Percentiles rank a stretch among this genome's conserved stretches.
Conservation (phyloP, 2,797 vertebrate genomes). For the Ateles fusciceps region DNA sequence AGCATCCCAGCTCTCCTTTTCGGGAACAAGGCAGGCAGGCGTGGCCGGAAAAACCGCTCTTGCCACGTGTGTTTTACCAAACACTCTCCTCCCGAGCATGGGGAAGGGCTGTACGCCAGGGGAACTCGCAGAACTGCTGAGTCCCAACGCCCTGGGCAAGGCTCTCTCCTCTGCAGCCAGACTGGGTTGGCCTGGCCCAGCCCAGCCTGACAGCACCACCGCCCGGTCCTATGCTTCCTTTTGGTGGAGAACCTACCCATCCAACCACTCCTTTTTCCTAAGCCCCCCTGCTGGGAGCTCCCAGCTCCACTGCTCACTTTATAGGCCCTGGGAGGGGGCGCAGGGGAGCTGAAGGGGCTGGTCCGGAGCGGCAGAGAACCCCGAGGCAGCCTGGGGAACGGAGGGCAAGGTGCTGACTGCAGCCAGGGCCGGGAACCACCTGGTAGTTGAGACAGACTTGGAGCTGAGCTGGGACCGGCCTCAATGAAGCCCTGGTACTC, state of each 20-base stretch:
- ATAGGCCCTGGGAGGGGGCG: not conserved
- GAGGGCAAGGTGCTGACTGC: rapidly evolving
- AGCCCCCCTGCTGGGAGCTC: not conserved
- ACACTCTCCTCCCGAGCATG: not conserved
- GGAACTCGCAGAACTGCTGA: not conserved
- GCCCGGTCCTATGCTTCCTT: not conserved
- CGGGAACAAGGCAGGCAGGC: not conserved
- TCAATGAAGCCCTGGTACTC: not conserved
- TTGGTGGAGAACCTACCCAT: not conserved
- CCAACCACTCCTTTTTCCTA: not conserved
- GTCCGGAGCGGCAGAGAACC: not conserved
- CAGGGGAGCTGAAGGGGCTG: not conserved
- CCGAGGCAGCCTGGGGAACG: not conserved
- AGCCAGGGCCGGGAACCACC: not conserved
- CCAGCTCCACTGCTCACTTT: not conserved
- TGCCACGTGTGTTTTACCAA: not conserved
- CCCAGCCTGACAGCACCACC: not conserved
- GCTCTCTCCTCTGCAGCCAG: not conserved
- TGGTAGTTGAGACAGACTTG: not conserved
- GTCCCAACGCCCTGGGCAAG: not conserved
- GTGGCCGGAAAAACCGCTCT: not conserved
- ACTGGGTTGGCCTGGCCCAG: not conserved
- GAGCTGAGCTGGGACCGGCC: not conserved
- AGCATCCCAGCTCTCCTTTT: not conserved
- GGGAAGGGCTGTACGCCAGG: not conserved